Evolutionary conservation across 2,888 invertebrate genomes (phyloP), one percentile per base, ranked within the genome.

Genomic region (Heliconius sara): DNA sequence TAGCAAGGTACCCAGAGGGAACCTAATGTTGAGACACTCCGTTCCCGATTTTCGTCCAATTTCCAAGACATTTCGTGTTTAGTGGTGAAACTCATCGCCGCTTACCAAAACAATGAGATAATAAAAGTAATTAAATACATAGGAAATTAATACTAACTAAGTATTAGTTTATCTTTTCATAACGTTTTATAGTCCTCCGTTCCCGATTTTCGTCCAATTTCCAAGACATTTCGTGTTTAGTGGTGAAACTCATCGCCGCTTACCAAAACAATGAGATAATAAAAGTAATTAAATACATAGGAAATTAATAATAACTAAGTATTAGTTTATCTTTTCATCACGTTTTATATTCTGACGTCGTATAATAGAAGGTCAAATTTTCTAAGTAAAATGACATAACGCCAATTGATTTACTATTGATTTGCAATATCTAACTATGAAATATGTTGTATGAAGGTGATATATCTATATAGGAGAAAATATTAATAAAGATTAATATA

Each of bases 251-350:
- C 12, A n/a, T 10, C 60, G n/a, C n/a, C 60, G 9, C n/a, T 9
- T 60, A 60, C 3, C n/a, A 60, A n/a, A 10, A 39, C 39, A 39
- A 39, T 39, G 39, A 10, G 39, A 39, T 39, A 39, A 39, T 2
- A 39, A 39, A 10, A 39, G 39, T 39, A 39, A 39, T 63, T 74
- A 39, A 34, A 60, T 39, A 22, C 65, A 65, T 63, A 70, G 25
- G 25, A 72, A 65, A 63, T 57, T 39, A 67, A 22, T 74, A 25
- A 63, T 63, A 47, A 30, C 72, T n/a, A 39, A 78, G 16, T 25
- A 43, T 79, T 79, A 68, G 78, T 79, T 79, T 79, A 74, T 66
- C 43, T 68, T 68, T 75, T 43, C 60, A 30, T 68, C 78, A 79
- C 78, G 78, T 79, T 79, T 75, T n/a, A 68, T 68, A 67, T 63